Percentiles rank a stretch among this genome's conserved stretches.
Evolutionary conservation across 2,113 vertebrate species (phyloP).

Genomic region (Sebastes fasciatus): DNA sequence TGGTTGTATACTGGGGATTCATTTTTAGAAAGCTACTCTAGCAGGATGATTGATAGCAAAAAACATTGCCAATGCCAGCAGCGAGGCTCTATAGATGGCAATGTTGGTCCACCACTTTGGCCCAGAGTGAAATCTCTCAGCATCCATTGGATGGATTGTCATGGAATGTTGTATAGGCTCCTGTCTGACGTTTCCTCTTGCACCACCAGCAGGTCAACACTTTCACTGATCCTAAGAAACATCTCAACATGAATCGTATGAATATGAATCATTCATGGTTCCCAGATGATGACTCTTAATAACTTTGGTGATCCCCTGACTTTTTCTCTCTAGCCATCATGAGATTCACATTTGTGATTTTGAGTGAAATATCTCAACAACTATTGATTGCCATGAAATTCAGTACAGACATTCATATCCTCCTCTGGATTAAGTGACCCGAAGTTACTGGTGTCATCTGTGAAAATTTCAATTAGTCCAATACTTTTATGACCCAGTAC

Average conservation of each 20-base stretch:
- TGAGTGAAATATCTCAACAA: neutral
- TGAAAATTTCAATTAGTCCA: neutral
- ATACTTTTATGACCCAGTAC: neutral
- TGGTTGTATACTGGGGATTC: neutral
- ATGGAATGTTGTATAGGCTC: neutral
- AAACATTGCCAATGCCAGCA: neutral
- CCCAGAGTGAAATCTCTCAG: neutral
- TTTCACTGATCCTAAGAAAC: neutral
- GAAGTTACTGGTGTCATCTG: neutral
- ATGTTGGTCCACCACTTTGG: neutral
- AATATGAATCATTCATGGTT: neutral
- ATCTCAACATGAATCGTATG: neutral
- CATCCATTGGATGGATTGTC: neutral
- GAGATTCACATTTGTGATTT: neutral
- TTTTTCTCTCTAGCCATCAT: neutral
- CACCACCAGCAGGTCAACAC: neutral
- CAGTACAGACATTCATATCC: neutral
- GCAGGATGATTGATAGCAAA: neutral
- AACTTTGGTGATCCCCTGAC: neutral
- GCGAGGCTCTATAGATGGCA: neutral
- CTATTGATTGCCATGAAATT: neutral
- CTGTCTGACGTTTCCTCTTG: neutral
- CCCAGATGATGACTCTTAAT: neutral
- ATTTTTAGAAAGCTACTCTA: conserved; percentile 21
- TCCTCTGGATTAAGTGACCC: neutral